Conservation (phyloP, 2,113 vertebrate species). For the Leptosomus discolor region DNA sequence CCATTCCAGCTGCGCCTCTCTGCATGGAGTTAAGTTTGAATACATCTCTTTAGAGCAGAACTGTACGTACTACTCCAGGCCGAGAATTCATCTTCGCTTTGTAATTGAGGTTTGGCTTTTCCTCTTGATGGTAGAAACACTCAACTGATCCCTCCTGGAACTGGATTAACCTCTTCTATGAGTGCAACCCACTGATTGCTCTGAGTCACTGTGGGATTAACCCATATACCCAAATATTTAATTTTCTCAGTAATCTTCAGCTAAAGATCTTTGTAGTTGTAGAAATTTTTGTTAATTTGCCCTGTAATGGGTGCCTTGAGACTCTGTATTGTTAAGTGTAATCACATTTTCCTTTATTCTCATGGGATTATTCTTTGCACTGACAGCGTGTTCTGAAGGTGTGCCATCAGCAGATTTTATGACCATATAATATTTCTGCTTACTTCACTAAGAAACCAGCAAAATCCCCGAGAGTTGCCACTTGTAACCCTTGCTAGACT, state of each 20-base stretch:
- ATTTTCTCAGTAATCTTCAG: background rate
- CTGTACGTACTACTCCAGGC: background rate
- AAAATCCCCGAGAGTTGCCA: rapidly evolving
- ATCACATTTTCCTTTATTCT: background rate
- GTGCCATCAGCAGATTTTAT: background rate
- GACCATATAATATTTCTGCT: background rate
- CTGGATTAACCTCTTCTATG: background rate
- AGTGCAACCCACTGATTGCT: background rate
- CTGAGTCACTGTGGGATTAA: background rate
- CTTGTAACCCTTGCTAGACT: background rate
- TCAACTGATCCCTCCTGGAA: background rate
- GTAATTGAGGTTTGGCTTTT: background rate
- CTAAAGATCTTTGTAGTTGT: background rate
- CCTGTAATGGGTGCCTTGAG: background rate
- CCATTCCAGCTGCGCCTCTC: background rate
- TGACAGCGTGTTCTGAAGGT: background rate
- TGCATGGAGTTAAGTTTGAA: background rate
- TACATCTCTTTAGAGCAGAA: background rate
- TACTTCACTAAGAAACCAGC: background rate
- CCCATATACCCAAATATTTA: background rate
- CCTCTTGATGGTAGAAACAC: background rate
- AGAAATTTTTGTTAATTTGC: background rate
- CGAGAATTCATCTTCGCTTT: background rate
- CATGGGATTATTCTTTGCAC: background rate
- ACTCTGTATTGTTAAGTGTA: background rate